These are phyloP conservation scores for Idaea dimidiata DNA, from an alignment of 2,888 invertebrate species.

Conservation along the genomic window DNA sequence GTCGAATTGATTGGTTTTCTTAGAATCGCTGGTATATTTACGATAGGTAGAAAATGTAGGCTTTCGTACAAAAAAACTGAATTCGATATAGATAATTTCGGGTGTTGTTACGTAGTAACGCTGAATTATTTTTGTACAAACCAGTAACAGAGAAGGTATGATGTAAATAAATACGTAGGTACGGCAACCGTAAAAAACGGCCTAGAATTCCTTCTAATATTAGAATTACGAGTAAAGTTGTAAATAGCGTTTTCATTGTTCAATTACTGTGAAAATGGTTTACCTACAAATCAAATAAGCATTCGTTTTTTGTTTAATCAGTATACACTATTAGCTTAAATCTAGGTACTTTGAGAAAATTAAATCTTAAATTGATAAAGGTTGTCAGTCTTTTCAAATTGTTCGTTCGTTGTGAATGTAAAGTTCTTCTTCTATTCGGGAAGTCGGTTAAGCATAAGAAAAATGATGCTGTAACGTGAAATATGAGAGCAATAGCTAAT, in stretches of 20 bases:
- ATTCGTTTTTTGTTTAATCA: no score
- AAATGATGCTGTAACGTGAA: slow-evolving; percentile 27
- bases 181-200: slow-evolving; percentile 15
- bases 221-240: slow-evolving; percentile 13
- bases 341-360: no score
- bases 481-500: slow-evolving; percentile 42
- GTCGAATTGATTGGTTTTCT: not conserved
- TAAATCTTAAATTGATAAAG: no score
- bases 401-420: no score
- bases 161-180: not conserved
- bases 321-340: no score
- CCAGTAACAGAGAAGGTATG: slow-evolving; percentile 1
- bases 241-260: slow-evolving; percentile 7
- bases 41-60: slow-evolving; percentile 15
- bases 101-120: slow-evolving; percentile 15
- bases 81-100: slow-evolving; percentile 13
- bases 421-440: slow-evolving; percentile 15
- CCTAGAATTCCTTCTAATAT: slow-evolving; percentile 21
- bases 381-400: no score
- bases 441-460: slow-evolving; percentile 15
- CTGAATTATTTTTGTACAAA: slow-evolving; percentile 23
- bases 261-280: not conserved
- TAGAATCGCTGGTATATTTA: not conserved
- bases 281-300: no score
- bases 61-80: slow-evolving; percentile 17